A percentile compares a stretch with the other conserved stretches of the same genome.
Conservation (phyloP, 2,888 invertebrate genomes). For the Piscicola geometra region DNA sequence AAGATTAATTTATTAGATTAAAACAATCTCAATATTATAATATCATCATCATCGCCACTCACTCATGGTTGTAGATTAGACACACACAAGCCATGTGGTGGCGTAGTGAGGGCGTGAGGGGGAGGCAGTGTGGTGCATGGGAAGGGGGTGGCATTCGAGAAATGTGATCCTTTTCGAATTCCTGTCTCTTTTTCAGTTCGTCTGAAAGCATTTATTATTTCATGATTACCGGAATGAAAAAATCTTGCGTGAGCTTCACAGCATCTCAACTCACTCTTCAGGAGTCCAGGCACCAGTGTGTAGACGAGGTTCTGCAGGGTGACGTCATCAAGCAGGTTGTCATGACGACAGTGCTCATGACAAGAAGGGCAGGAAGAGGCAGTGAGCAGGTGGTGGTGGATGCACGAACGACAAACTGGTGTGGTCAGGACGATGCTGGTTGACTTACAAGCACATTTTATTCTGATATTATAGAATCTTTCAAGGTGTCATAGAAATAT, state of each 20-base stretch:
- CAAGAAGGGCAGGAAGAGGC: conserved; percentile 21
- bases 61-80: conserved; percentile 19
- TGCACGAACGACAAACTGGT: conserved; percentile 26
- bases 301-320: conserved; percentile 31
- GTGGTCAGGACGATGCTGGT: background rate
- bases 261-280: conserved; percentile 12
- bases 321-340: conserved; percentile 10
- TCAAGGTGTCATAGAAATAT: too few relatives aligned
- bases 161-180: too few relatives aligned
- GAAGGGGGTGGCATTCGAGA: too few relatives aligned
- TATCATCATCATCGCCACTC: too few relatives aligned
- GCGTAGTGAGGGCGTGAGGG: background rate
- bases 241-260: too few relatives aligned
- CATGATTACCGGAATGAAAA: background rate
- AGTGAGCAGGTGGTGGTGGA: background rate
- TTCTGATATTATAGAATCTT: too few relatives aligned
- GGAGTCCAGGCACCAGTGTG: conserved; percentile 23
- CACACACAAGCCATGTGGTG: background rate
- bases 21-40: too few relatives aligned
- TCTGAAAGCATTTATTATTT: background rate
- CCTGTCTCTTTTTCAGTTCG: conserved; percentile 22
- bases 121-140: too few relatives aligned
- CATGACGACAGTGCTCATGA: conserved; percentile 5
- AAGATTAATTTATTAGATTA: conserved; percentile 1
- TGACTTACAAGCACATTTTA: background rate